Conservation (phyloP, 2,888 invertebrate genomes). For the Amiota mariae region DNA sequence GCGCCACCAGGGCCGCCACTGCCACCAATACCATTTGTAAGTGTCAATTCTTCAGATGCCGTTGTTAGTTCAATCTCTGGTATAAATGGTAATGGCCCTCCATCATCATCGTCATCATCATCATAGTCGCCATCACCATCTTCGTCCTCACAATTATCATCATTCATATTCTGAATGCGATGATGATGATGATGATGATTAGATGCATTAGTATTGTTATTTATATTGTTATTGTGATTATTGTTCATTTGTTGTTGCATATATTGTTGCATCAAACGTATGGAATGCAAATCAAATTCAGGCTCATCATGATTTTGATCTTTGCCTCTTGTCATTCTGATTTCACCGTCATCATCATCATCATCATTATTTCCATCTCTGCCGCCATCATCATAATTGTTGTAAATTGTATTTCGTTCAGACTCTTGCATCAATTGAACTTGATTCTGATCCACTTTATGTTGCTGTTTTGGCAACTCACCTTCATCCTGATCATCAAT, state of each 20-base stretch:
- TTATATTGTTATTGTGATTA: constrained; percentile 24
- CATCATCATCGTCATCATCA: constrained; percentile 63
- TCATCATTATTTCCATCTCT: constrained; percentile 39
- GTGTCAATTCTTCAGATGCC: constrained; percentile 64
- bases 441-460: constrained; percentile 45
- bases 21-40: constrained; percentile 31
- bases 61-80: constrained; percentile 72
- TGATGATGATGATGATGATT: background rate
- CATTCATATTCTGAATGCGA: constrained; percentile 44
- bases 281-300: constrained; percentile 64
- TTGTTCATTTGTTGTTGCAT: constrained; percentile 71
- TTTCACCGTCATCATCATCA: constrained; percentile 41
- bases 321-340: background rate
- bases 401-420: background rate
- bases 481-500: constrained; percentile 36
- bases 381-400: constrained; percentile 8
- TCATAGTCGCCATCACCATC: constrained; percentile 33
- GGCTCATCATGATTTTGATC: constrained; percentile 49
- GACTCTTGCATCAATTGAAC: constrained; percentile 29
- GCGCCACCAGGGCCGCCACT: constrained; percentile 20
- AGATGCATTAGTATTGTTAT: constrained; percentile 44
- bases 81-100: constrained; percentile 70
- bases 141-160: constrained; percentile 34
- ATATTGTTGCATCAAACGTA: constrained; percentile 71
- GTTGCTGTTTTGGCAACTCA: constrained; percentile 26